Conservation (phyloP, 1,140 invertebrate genomes). For the Nylanderia fulva region DNA sequence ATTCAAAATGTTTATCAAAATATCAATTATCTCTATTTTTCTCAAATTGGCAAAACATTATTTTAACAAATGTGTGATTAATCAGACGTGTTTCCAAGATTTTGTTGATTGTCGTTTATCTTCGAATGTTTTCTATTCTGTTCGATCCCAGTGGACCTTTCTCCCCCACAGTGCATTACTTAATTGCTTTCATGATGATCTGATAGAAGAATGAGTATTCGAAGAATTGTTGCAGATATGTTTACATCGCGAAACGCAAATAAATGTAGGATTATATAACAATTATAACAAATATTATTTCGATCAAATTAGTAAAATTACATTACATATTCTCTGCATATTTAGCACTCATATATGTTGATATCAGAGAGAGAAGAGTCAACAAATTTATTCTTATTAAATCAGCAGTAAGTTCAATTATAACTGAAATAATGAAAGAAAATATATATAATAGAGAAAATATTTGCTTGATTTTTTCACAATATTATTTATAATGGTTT, state of each 20-base stretch:
- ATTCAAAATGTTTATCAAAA: too few relatives aligned
- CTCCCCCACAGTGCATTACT: slow-evolving; percentile 73
- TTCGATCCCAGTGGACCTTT: slow-evolving; percentile 7
- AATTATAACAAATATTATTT: too few relatives aligned
- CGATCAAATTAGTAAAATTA: too few relatives aligned
- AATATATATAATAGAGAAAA: too few relatives aligned
- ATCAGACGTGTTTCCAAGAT: slow-evolving; percentile 33
- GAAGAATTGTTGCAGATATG: slow-evolving; percentile 40
- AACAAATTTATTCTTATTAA: too few relatives aligned
- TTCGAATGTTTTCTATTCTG: slow-evolving; percentile 67
- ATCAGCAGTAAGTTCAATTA: too few relatives aligned
- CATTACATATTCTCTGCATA: too few relatives aligned
- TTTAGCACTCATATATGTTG: too few relatives aligned
- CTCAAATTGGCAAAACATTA: background rate
- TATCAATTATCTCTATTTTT: background rate
- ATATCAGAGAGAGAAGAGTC: too few relatives aligned
- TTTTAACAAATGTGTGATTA: slow-evolving; percentile 24
- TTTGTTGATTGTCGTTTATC: slow-evolving; percentile 63
- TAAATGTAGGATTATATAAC: background rate
- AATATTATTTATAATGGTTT: too few relatives aligned
- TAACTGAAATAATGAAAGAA: too few relatives aligned
- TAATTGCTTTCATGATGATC: slow-evolving; percentile 74
- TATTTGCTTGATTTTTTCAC: too few relatives aligned
- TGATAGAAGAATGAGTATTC: slow-evolving; percentile 56
- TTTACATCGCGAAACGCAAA: background rate